These are phyloP conservation scores for Rhinichthys osculus DNA, from an alignment of 2,797 vertebrate genomes.

Conservation along the genomic window DNA sequence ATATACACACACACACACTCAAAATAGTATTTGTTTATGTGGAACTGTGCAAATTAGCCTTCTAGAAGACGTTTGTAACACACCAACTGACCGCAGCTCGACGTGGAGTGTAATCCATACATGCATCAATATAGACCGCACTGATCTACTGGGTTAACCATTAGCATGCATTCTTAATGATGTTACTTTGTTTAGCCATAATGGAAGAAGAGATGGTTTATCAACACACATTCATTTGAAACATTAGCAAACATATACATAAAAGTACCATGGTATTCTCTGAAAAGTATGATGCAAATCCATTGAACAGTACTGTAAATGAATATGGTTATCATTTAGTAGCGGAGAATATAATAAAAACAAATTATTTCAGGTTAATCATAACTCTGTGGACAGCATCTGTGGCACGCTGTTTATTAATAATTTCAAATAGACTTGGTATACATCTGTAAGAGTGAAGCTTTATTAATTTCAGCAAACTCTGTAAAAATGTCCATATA, in stretches of 20 bases:
- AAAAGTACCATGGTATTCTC: not conserved
- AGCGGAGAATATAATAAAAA: not conserved
- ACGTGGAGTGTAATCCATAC: constrained; percentile 39
- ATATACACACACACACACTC: not conserved
- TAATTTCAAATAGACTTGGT: not conserved
- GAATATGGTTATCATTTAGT: not conserved
- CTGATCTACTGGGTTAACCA: constrained; percentile 37
- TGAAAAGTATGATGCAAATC: not conserved
- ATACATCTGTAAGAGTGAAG: not conserved
- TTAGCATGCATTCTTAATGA: constrained; percentile 44
- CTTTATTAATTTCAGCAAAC: not conserved
- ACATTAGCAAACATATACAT: not conserved
- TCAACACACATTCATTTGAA: not conserved
- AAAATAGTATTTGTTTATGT: not conserved
- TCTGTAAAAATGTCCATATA: not conserved
- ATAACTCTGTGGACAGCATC: not conserved
- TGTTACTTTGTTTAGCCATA: not conserved
- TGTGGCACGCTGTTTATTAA: not conserved
- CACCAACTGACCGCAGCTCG: constrained; percentile 21
- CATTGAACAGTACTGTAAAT: not conserved
- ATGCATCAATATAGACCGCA: constrained; percentile 19
- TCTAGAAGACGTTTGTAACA: constrained; percentile 8
- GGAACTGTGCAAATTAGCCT: not conserved
- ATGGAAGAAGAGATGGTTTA: not conserved
- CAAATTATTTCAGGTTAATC: not conserved